A percentile compares a stretch with the other conserved stretches of the same genome.
These are phyloP conservation scores for Pangasius larnaudii DNA, from an alignment of 2,797 vertebrate species.

Conservation along the genomic window DNA sequence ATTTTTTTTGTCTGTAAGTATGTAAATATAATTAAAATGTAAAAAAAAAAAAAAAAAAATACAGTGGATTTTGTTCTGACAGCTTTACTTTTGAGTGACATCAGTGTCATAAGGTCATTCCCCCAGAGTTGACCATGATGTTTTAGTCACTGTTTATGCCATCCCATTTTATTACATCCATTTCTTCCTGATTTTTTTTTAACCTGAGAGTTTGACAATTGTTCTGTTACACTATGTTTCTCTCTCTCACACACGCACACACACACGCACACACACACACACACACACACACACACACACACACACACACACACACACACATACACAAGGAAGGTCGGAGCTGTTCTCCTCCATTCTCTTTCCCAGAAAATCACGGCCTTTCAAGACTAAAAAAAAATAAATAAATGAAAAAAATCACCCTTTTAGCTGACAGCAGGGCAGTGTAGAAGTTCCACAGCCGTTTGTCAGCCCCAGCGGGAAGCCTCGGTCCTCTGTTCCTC, in stretches of 20 bases:
- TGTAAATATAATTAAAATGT: too few relatives aligned
- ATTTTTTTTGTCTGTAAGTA: not conserved
- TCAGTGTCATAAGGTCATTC: not conserved
- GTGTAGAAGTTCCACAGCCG: not conserved
- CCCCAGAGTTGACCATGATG: not conserved
- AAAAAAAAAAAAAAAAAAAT: not conserved
- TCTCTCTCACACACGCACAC: not conserved
- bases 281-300: not conserved
- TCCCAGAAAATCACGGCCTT: slow-evolving; percentile 15
- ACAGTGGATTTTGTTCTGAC: not conserved
- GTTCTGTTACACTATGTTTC: not conserved
- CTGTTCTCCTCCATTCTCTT: not conserved
- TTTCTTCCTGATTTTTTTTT: not conserved
- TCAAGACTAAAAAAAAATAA: not conserved
- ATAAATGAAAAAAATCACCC: not conserved
- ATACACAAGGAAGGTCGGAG: not conserved
- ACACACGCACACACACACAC: not conserved
- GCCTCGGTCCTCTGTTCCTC: slow-evolving; percentile 3
- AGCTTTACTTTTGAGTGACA: not conserved
- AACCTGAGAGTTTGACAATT: not conserved
- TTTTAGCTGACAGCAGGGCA: slow-evolving; percentile 20
- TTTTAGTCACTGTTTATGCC: not conserved
- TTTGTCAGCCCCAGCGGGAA: slow-evolving; percentile 4
- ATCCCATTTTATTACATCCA: not conserved
- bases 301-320: not conserved